Conservation (phyloP, 2,797 vertebrate species). For the Emys orbicularis region DNA sequence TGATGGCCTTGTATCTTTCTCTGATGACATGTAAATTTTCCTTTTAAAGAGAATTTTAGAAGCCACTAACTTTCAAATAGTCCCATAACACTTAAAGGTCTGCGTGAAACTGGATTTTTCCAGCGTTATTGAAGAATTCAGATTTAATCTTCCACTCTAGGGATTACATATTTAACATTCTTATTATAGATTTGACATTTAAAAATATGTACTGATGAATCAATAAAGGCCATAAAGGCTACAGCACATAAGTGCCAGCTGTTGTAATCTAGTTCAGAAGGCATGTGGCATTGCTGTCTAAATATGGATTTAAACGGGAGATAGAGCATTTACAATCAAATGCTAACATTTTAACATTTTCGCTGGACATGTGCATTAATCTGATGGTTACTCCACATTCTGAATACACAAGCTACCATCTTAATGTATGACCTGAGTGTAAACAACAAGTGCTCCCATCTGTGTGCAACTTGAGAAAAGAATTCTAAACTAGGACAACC, state of each 20-base stretch:
- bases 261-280: background rate
- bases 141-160: background rate
- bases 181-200: background rate
- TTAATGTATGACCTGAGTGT: background rate
- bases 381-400: background rate
- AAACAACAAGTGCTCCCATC: background rate
- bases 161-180: constrained; percentile 18
- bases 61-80: background rate
- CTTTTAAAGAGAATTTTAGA: background rate
- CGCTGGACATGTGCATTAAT: background rate
- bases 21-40: background rate
- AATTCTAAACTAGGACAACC: background rate
- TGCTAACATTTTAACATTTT: background rate
- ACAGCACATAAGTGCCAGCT: background rate
- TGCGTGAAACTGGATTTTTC: background rate
- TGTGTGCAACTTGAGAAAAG: background rate
- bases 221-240: background rate
- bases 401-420: background rate
- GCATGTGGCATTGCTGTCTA: accelerated
- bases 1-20: background rate
- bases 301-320: background rate
- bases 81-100: background rate
- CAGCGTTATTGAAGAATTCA: background rate
- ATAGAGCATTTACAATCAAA: background rate
- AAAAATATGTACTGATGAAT: background rate